phyloP scores from a whole-genome alignment of 2,888 invertebrate species.

The Hipparchia sbordonii region DNA sequence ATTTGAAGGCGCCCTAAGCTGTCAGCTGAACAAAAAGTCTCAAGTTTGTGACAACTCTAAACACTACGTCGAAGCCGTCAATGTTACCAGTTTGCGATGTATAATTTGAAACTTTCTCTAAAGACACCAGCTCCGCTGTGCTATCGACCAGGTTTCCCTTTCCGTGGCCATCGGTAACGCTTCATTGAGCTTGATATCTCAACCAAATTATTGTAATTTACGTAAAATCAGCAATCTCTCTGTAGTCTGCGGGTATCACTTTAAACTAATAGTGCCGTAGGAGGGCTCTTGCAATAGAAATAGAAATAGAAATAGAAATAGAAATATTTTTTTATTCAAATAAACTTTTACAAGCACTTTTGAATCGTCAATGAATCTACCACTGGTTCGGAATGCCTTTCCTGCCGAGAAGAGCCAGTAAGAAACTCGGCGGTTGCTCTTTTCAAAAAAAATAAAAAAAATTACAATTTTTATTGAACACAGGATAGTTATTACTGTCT shows the following conservation, averaged over 20 bases:
- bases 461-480: too few species aligned
- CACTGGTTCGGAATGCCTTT: too few species aligned
- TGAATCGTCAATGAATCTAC: too few species aligned
- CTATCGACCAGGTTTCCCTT: slow-evolving; percentile 69
- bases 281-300: not conserved
- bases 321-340: too few species aligned
- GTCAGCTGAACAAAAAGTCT: not conserved
- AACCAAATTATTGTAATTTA: slow-evolving; percentile 18
- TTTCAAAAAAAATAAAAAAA: too few species aligned
- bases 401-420: too few species aligned
- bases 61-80: slow-evolving; percentile 54
- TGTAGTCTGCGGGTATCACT: not conserved
- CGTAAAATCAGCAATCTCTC: slow-evolving; percentile 8
- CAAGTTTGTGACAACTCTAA: slow-evolving; percentile 6
- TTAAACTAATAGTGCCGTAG: not conserved
- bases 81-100: slow-evolving; percentile 71
- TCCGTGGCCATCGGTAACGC: slow-evolving; percentile 54
- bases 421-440: too few species aligned
- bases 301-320: too few species aligned
- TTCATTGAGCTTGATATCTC: slow-evolving; percentile 51
- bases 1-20: too few species aligned
- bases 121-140: slow-evolving; percentile 52
- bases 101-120: slow-evolving; percentile 80
- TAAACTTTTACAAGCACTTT: too few species aligned
- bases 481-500: too few species aligned